Conservation (phyloP, 2,888 invertebrate genomes). For the Monoplex corrugatus region DNA sequence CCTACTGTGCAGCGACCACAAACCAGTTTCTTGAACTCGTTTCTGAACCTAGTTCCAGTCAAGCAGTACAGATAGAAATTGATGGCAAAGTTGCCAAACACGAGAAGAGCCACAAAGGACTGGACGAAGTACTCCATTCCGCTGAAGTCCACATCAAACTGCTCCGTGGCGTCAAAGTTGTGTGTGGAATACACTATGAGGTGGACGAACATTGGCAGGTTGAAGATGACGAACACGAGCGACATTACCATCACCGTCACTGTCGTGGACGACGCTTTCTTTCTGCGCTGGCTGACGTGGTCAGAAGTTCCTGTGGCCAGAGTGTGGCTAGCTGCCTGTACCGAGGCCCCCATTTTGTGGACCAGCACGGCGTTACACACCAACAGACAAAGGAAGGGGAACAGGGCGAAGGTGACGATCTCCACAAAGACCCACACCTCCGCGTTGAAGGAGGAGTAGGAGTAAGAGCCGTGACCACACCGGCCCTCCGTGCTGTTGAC, state of each 20-base stretch:
- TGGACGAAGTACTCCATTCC: not conserved
- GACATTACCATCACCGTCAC: not conserved
- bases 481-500: too few species aligned
- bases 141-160: not conserved
- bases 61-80: constrained; percentile 29
- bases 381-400: not conserved
- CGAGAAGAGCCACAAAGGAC: not conserved
- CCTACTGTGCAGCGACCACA: too few species aligned
- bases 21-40: constrained; percentile 19
- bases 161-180: not conserved
- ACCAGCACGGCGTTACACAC: not conserved
- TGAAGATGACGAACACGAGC: not conserved
- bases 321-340: not conserved
- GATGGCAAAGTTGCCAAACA: not conserved
- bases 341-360: not conserved
- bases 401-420: not conserved
- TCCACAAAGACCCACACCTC: not conserved
- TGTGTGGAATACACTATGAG: not conserved
- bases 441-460: not conserved
- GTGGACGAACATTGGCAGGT: not conserved
- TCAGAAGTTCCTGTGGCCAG: not conserved
- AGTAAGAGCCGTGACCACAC: not conserved
- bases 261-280: not conserved
- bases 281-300: not conserved
- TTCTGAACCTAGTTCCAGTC: not conserved